Evolutionary conservation across 2,888 invertebrate species (phyloP).

Genomic region (Cinara cedri): DNA sequence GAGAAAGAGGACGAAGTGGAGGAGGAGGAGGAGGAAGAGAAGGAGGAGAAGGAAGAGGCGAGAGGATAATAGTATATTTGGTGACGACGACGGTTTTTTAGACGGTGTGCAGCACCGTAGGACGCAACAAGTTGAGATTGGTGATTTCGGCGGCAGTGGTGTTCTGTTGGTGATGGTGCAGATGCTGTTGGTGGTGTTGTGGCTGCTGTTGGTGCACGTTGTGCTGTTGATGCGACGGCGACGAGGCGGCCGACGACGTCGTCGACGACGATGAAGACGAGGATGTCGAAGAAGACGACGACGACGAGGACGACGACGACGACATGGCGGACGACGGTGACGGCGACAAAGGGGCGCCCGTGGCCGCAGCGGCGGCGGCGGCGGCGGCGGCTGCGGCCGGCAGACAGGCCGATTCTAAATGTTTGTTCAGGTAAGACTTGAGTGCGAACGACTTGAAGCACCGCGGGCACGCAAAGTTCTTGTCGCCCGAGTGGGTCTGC

Average conservation of each 20-base stretch:
- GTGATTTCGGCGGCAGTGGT: slow-evolving; percentile 43
- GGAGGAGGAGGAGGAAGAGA: no score
- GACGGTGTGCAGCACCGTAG: slow-evolving; percentile 48
- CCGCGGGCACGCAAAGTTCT: slow-evolving; percentile 84
- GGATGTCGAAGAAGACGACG: slow-evolving; percentile 1
- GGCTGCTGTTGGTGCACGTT: background rate
- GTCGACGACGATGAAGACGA: slow-evolving; percentile 1
- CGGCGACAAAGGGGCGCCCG: background rate
- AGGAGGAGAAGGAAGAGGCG: background rate
- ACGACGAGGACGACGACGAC: slow-evolving; percentile 31
- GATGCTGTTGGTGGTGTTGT: background rate
- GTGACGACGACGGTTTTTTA: background rate
- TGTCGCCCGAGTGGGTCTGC: slow-evolving; percentile 91
- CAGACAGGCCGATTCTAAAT: slow-evolving; percentile 88
- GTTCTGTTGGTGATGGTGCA: slow-evolving; percentile 12
- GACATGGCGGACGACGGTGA: background rate
- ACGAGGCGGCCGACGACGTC: slow-evolving; percentile 15
- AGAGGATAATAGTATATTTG: background rate
- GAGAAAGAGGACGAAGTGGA: no score
- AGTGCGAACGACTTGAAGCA: slow-evolving; percentile 92
- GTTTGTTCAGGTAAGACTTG: slow-evolving; percentile 94
- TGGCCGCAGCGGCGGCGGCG: slow-evolving; percentile 61
- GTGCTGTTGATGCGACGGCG: background rate
- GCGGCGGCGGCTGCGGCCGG: slow-evolving; percentile 67
- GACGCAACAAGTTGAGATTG: slow-evolving; percentile 50